These are phyloP conservation scores for Callyntrura guangdongensis DNA, from an alignment of 2,888 invertebrate genomes.

Conservation along the genomic window DNA sequence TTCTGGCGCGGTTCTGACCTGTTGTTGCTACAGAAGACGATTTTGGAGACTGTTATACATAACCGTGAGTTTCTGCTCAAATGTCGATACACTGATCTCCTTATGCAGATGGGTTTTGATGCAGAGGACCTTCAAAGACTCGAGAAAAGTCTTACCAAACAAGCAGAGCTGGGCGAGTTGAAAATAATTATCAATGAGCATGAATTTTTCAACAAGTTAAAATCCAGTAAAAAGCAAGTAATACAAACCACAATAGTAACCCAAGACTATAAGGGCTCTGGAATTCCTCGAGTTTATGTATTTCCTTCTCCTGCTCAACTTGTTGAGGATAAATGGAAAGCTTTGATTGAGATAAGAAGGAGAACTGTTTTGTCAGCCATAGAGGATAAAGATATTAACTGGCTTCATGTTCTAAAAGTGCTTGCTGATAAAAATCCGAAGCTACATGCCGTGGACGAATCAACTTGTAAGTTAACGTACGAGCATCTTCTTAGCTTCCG, in stretches of 20 bases:
- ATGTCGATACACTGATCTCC: conserved; percentile 61
- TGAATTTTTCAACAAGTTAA: neutral
- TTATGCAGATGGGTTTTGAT: conserved; percentile 59
- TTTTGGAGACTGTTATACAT: conserved; percentile 44
- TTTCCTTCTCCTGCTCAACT: conserved; percentile 39
- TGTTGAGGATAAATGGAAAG: conserved; percentile 58
- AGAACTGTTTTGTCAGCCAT: conserved; percentile 24
- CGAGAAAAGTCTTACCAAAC: neutral
- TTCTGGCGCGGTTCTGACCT: conserved; percentile 53
- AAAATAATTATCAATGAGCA: conserved; percentile 45
- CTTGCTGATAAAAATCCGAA: neutral
- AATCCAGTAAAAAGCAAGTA: neutral
- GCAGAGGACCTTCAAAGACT: conserved; percentile 46
- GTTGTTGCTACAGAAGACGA: conserved; percentile 22
- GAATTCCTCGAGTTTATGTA: neutral
- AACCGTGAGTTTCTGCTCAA: conserved; percentile 37
- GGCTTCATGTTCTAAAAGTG: conserved; percentile 54
- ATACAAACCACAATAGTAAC: conserved; percentile 11
- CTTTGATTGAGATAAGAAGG: conserved; percentile 14
- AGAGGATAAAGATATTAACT: conserved; percentile 55
- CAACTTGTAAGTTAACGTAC: conserved; percentile 38
- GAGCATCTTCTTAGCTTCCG: conserved; percentile 37
- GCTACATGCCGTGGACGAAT: conserved; percentile 11
- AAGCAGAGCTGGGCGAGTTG: conserved; percentile 21
- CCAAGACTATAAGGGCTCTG: neutral